phyloP scores from a whole-genome alignment of 2,113 vertebrate species.

The Sylvia atricapilla region DNA sequence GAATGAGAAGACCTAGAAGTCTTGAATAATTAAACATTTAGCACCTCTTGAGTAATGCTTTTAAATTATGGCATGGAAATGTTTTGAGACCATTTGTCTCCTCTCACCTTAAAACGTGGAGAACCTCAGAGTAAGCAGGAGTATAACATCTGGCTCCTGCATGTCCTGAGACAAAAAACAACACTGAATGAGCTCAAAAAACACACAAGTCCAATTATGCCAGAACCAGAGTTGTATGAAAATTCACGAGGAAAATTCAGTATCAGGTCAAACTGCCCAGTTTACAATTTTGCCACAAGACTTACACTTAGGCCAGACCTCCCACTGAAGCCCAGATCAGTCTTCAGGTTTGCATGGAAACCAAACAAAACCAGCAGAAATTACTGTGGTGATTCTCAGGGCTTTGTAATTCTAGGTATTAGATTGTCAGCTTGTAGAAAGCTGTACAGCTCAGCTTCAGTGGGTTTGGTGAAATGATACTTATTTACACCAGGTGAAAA shows the following conservation, averaged over 20 bases:
- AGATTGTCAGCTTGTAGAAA: not conserved
- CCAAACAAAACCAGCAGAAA: not conserved
- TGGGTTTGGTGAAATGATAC: not conserved
- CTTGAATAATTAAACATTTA: not conserved
- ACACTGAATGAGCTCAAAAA: not conserved
- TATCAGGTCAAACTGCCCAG: not conserved
- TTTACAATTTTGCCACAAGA: not conserved
- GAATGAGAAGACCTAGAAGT: not conserved
- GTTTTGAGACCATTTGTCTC: not conserved
- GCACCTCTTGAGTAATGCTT: not conserved
- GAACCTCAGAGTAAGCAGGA: not conserved
- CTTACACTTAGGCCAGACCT: not conserved
- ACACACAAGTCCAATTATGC: not conserved
- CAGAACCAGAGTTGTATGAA: not conserved
- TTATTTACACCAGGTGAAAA: not conserved
- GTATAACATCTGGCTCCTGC: not conserved
- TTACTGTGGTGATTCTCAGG: not conserved
- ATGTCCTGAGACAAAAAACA: not conserved
- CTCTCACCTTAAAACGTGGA: not conserved
- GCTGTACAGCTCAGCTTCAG: not conserved
- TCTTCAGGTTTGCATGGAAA: not conserved
- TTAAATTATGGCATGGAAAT: not conserved
- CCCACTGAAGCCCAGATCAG: not conserved
- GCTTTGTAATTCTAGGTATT: not conserved
- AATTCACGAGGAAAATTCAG: not conserved